Percentiles rank a stretch among this genome's conserved stretches.
These are phyloP conservation scores for Tromatobia lineatoria DNA, from an alignment of 2,888 invertebrate genomes.

Conservation along the genomic window DNA sequence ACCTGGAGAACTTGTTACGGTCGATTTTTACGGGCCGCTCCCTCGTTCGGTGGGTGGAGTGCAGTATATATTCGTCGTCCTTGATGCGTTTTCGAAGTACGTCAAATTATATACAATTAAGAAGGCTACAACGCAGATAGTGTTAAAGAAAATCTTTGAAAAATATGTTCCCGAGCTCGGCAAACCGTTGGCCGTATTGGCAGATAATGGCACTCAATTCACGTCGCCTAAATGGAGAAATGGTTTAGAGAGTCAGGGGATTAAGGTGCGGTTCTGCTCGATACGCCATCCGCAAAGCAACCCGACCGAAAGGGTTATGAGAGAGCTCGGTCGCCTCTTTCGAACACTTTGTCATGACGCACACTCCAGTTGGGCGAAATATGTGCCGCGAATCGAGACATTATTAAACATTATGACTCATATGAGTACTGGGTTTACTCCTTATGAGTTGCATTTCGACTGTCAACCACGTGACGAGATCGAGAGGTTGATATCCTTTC, in stretches of 20 bases:
- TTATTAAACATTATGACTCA: background rate
- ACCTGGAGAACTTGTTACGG: slow-evolving; percentile 37
- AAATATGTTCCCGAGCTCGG: background rate
- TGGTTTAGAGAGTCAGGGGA: background rate
- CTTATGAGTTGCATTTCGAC: background rate
- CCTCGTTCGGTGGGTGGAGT: slow-evolving; percentile 40
- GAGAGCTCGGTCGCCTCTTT: background rate
- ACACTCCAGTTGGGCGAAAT: background rate
- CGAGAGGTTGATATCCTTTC: background rate
- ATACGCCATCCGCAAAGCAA: background rate
- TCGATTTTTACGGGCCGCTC: slow-evolving; percentile 59
- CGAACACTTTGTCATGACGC: background rate
- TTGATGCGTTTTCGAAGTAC: slow-evolving; percentile 50
- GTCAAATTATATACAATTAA: slow-evolving; percentile 42
- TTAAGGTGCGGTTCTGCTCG: background rate
- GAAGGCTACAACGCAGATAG: background rate
- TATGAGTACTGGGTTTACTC: background rate
- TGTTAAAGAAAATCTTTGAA: background rate
- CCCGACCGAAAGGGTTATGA: background rate
- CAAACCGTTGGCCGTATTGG: background rate
- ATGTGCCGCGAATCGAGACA: background rate
- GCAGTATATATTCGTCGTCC: slow-evolving; percentile 39
- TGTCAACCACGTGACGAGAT: background rate
- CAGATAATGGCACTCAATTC: background rate
- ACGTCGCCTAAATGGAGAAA: background rate